Conservation (phyloP, 2,113 vertebrate genomes). For the Oryzias javanicus region DNA sequence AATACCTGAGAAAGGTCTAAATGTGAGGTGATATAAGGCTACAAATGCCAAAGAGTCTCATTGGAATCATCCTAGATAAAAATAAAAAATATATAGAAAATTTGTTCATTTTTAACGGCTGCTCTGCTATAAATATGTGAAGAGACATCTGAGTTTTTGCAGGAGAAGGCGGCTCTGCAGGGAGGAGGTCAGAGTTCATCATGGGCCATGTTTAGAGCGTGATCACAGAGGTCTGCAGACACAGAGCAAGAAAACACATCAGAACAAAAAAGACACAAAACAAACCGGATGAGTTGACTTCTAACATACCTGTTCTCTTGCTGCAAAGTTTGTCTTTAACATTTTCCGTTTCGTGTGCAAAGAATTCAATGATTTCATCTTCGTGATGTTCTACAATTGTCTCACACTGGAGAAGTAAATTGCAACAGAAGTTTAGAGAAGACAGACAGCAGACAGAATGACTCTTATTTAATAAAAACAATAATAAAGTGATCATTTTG, state of each 20-base stretch:
- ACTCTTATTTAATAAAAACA: too few species aligned
- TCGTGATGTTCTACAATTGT: slow-evolving; percentile 93
- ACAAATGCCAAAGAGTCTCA: background rate
- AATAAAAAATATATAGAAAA: slow-evolving; percentile 18
- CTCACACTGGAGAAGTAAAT: slow-evolving; percentile 83
- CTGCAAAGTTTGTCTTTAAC: slow-evolving; percentile 96
- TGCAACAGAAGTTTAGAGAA: background rate
- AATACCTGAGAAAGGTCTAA: slow-evolving; percentile 8
- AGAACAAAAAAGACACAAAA: background rate
- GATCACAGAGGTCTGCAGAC: slow-evolving; percentile 90
- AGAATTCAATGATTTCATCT: slow-evolving; percentile 94
- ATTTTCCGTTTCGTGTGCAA: slow-evolving; percentile 87
- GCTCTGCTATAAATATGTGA: slow-evolving; percentile 7
- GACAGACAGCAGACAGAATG: too few species aligned
- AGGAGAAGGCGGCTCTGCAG: slow-evolving; percentile 6
- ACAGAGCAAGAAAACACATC: slow-evolving; percentile 3
- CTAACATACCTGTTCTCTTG: slow-evolving; percentile 85
- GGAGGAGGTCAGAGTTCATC: slow-evolving; percentile 85
- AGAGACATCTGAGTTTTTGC: slow-evolving; percentile 16
- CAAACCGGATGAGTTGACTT: background rate
- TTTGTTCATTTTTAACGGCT: background rate
- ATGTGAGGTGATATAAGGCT: background rate
- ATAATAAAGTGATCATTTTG: background rate
- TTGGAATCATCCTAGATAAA: slow-evolving; percentile 10
- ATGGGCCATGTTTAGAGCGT: slow-evolving; percentile 86